These are phyloP conservation scores for Agonopterix alstromeriana DNA, from an alignment of 2,888 invertebrate species.

Conservation along the genomic window DNA sequence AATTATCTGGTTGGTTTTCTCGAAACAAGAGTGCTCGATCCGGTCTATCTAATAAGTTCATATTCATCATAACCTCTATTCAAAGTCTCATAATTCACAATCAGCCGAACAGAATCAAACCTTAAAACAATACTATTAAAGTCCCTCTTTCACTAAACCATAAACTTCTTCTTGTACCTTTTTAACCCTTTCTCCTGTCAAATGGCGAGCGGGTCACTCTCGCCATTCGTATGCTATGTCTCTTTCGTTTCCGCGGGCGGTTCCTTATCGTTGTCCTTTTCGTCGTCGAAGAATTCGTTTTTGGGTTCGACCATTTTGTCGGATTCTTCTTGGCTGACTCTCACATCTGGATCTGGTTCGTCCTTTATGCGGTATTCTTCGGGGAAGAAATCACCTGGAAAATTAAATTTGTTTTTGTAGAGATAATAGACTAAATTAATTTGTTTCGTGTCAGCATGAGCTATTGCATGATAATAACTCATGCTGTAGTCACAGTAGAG, in stretches of 20 bases:
- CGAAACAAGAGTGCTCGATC: too few species aligned
- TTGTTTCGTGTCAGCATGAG: too few species aligned
- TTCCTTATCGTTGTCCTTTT: constrained; percentile 91
- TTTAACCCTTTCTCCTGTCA: constrained; percentile 32
- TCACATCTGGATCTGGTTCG: constrained; percentile 89
- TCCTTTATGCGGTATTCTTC: constrained; percentile 85
- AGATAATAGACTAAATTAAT: too few species aligned
- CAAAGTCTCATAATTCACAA: too few species aligned
- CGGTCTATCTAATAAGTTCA: too few species aligned
- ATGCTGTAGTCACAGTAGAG: too few species aligned
- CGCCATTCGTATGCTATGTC: constrained; percentile 55
- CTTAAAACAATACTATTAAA: neutral
- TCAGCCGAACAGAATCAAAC: neutral
- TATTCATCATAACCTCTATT: too few species aligned
- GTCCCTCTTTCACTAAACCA: constrained; percentile 2
- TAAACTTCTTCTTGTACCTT: constrained; percentile 27
- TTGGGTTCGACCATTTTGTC: constrained; percentile 89
- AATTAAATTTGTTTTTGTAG: neutral
- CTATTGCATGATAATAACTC: too few species aligned
- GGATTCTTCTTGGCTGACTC: constrained; percentile 85
- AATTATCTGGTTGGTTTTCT: too few species aligned
- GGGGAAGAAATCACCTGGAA: constrained; percentile 82
- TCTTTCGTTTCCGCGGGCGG: constrained; percentile 57
- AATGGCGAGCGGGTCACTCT: constrained; percentile 45
- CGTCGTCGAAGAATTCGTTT: constrained; percentile 94